Evolutionary conservation across 2,113 vertebrate genomes (phyloP), one percentile per base, ranked within the genome.

Genomic region (Macquaria australasica): DNA sequence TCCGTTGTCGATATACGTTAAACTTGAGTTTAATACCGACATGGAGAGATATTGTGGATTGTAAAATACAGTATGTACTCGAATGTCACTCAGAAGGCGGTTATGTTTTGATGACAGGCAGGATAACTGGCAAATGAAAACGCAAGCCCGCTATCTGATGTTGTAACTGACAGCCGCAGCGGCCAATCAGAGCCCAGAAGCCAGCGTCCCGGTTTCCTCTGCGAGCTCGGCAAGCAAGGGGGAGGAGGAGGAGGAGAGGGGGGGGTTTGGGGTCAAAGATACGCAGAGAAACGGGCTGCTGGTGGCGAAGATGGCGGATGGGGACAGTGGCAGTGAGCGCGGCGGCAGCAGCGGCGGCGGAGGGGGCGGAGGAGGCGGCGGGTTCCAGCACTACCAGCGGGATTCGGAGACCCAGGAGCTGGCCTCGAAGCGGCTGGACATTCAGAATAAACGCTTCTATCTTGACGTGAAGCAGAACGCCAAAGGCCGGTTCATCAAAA

Each of bases 401-500:
- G 96, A 98, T 82, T 93, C 97, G 66, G 97, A 97, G 95, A 98
- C 97, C 83, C 97, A 98, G 91, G 97, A 97, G 91, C 91, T 98
- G 93, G 97, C 97, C 0, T 97, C 97, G 16, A 98, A 98, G 94
- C 95, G 97, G 23, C 78, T 97, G 93, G 97, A 98, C 95, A 97
- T 97, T 90, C 97, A 98, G 94, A 98, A 98, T 91, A 98, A 98
- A 93, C 97, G 97, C 82, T 98, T 98, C 94, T 98, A 98, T 85
- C 93, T 98, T 90, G 97, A 98, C 72, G 97, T 98, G 37, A 98
- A 98, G 95, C 97, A 98, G 91, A 98, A 97, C 94, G 96, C 97
- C 73, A 97, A 97, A 95, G 97, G 97, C 91, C 96, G 97, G 94
- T 97, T 98, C 96, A 97, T 99, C 77, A 99, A 99, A 95, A 99